Evolutionary conservation across 2,888 invertebrate genomes (phyloP), one percentile per base, ranked within the genome.

Genomic region (Leptodirus hochenwartii): DNA sequence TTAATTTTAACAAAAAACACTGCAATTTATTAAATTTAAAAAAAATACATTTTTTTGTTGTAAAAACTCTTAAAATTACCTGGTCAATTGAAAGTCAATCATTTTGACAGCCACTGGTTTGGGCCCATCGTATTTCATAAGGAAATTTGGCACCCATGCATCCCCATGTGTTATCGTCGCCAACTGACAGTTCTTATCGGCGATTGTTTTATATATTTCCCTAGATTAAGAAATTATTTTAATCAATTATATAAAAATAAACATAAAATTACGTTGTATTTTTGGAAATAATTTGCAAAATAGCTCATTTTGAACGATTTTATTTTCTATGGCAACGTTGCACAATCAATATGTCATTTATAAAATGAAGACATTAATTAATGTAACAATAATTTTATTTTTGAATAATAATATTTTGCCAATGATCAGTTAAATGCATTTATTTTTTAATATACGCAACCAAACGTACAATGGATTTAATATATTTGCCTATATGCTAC

Each of bases 111-210:
- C 31, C 9, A 32, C 5, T n/a, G 35, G 37, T 10, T 29, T n/a
- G 5, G 17, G 15, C 8, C 22, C 30, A 3, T 33, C 27, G 30
- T 57, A 56, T 24, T 62, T 61, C 5, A 64, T 64, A 1, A 79
- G 47, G 39, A 78, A 78, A 46, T 80, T 79, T n/a, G 73, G 74
- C 0, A 69, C 64, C 79, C 79, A 79, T 22, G 67, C 66, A 45
- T 80, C 79, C 0, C 78, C 79, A 34, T 79, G 77, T 0, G 64
- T 66, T 15, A 78, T 62, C 0, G 70, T 69, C 1, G 65, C 50
- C 15, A 55, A 50, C 22, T 47, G 46, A 3, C 42, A 44, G 30
- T 39, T 38, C 16, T 32, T 35, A 30, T 30, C 24, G 22, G n/a
- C n/a, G 20, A 32, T 31, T 20, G 26, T 22, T 6, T 25, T 3